Conservation (phyloP, 2,888 invertebrate genomes). For the Silvanus unidentatus region DNA sequence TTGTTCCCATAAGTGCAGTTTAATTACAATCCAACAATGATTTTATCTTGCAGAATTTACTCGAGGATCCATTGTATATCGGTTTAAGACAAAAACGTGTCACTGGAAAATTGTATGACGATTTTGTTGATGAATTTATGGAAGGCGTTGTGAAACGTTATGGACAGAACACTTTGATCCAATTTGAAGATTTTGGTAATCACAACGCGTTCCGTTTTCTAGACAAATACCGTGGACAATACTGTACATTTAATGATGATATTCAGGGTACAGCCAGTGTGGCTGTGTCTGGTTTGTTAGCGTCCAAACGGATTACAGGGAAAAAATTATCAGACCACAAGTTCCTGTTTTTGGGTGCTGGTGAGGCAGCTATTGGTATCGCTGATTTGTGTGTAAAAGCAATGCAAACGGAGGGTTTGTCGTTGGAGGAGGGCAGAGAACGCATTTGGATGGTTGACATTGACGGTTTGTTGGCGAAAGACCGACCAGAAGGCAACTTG, state of each 20-base stretch:
- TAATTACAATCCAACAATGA: conserved; percentile 2
- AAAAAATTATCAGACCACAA: conserved; percentile 80
- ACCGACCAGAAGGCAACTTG: conserved; percentile 58
- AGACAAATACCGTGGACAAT: conserved; percentile 81
- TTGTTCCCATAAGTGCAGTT: background rate
- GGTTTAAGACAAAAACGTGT: conserved; percentile 82
- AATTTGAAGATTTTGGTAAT: conserved; percentile 92
- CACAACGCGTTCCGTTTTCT: conserved; percentile 93
- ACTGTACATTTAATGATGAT: conserved; percentile 98
- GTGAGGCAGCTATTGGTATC: conserved; percentile 49
- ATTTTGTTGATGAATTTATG: conserved; percentile 97
- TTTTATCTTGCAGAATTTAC: conserved; percentile 70
- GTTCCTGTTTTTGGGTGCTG: conserved; percentile 86
- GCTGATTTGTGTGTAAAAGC: conserved; percentile 85
- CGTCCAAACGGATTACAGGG: conserved; percentile 65
- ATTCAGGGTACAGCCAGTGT: conserved; percentile 96
- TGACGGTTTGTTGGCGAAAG: conserved; percentile 77
- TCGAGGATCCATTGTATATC: conserved; percentile 92
- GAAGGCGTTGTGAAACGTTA: conserved; percentile 81
- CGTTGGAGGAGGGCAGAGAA: conserved; percentile 67
- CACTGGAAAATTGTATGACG: conserved; percentile 82
- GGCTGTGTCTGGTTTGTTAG: conserved; percentile 87
- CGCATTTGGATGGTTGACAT: conserved; percentile 95
- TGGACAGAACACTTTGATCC: conserved; percentile 78
- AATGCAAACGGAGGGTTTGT: conserved; percentile 60